Base-by-base conservation (phyloP, 1,140 invertebrate genomes). In the Cydia pomonella region DNA sequence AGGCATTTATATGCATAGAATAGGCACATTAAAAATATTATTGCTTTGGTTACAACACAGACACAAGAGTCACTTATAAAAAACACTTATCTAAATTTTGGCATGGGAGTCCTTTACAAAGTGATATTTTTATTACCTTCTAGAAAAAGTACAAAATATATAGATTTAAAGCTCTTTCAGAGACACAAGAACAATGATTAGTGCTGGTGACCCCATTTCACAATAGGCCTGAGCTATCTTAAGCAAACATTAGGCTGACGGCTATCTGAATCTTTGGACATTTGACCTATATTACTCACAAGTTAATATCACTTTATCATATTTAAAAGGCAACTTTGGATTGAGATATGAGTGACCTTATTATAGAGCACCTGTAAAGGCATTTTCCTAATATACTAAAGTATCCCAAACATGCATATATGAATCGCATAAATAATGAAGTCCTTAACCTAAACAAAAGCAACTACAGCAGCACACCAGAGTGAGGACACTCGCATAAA, bases 241-340 rank as follows among this genome's bases (percentile, higher is more conserved):
- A 84, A 83, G 84, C 85, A 89, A 91, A 91, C 79, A 89, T 78
- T 85, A 88, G 77, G 86, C 76, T 79, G 53, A 82, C 81, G 78
- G 84, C 83, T 89, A 91, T 90, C 81, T 76, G 81, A 85, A 85
- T 84, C 82, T 89, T 87, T 86, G 88, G 87, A 84, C 82, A 84
- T 88, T 80, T 87, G 83, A 89, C 89, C 84, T 86, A 91, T 87
- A 87, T 90, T 66, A 66, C 25, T 77, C 85, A 88, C 78, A 86
- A 79, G 78, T 83, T 84, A 84, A 90, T 88, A 90, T 90, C 85
- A 87, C 87, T 88, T 87, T 89, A 90, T 90, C 87, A 88, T 91
- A 87, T 92, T 85, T 90, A 91, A 90, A 93, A 93, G 92, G 93
- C 93, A 93, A 93, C 92, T 91, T 92, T 92, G 90, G 88, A 88